phyloP scores from a whole-genome alignment of 2,888 invertebrate species.

The Mimas tiliae region DNA sequence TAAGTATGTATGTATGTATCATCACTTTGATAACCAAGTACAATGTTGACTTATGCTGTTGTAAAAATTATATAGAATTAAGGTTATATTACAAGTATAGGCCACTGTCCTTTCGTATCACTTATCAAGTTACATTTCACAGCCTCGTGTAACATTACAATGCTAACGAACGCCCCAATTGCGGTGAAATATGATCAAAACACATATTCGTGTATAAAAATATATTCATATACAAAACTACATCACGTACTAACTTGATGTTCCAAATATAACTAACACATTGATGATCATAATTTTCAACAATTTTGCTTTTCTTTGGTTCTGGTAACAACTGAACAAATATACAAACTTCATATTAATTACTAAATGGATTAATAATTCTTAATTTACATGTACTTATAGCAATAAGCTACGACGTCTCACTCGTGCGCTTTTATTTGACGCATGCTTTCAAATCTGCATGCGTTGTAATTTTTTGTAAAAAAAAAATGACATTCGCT shows the following conservation, averaged over 20 bases:
- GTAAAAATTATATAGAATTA: too few species aligned
- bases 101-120: neutral
- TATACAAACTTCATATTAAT: neutral
- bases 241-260: constrained; percentile 29
- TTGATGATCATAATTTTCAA: neutral
- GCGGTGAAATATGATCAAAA: constrained; percentile 51
- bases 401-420: too few species aligned
- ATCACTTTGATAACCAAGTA: too few species aligned
- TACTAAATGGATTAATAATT: neutral
- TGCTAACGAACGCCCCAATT: constrained; percentile 41
- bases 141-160: constrained; percentile 31
- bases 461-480: too few species aligned
- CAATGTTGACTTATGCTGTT: too few species aligned
- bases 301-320: constrained; percentile 12
- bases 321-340: constrained; percentile 10
- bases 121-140: constrained; percentile 21
- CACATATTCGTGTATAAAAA: constrained; percentile 45
- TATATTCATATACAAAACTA: constrained; percentile 36
- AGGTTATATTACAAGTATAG: too few species aligned
- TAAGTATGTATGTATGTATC: too few species aligned
- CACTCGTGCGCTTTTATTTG: too few species aligned
- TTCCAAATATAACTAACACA: constrained; percentile 1
- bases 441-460: too few species aligned
- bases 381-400: too few species aligned
- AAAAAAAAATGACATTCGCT: too few species aligned